Base-by-base conservation (phyloP, 2,888 invertebrate genomes). In the Nineta flava region DNA sequence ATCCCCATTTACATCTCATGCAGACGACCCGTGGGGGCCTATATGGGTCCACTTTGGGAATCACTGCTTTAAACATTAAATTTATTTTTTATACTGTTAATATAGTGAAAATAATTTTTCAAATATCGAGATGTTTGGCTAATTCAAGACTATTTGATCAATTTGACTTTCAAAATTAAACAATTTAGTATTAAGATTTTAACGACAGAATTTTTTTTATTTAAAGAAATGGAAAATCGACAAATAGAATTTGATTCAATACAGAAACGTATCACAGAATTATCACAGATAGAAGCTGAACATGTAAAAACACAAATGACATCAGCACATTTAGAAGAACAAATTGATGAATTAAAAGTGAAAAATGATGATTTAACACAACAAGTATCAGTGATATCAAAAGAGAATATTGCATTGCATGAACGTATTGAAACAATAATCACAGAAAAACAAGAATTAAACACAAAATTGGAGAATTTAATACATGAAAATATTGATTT, bases 301-400 rank as follows among this genome's bases (percentile, higher is more conserved):
- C 77, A 81, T 60, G 84, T 87, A n/a, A 77, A 77, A 21, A 78
- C 83, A 1, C 85, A 88, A 70, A 80, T 88, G 61, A 81, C 79
- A 56, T 78, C 81, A 7, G 81, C 85, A 35, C 83, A 87, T 58
- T 65, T 86, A 52, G 88, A 90, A 64, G 87, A 88, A 63, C 79
- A 84, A 62, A 67, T 85, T 45, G 83, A 66, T 58, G 65, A 71
- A 50, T 59, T 79, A 3, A 68, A 69, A 54, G 66, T 66, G 32
- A 69, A 72, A 52, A 74, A 72, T 56, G 68, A 68, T 55, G 68
- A 70, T 56, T 57, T 76, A 26, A 65, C 70, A 58, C 61, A 68
- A 47, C 69, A 76, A 50, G 68, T 75, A 50, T 68, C 73, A 49
- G 65, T 69, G 44, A 58, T 75, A 16, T 68, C 70, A 53, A 58